These are phyloP conservation scores for Formicarius rufipectus DNA, from an alignment of 2,113 vertebrate species.

Conservation along the genomic window DNA sequence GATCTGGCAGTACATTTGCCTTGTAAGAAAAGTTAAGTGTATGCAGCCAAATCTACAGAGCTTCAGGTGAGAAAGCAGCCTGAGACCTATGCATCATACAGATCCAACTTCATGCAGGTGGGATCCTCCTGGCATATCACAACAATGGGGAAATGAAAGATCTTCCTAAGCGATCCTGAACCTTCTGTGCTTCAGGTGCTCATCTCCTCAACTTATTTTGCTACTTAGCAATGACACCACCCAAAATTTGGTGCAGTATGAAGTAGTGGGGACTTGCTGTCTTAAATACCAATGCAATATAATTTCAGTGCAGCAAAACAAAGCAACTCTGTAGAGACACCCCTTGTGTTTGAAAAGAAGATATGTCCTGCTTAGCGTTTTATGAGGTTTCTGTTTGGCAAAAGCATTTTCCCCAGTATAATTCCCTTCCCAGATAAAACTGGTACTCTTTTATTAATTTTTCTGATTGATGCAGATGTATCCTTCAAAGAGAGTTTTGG, in stretches of 20 bases:
- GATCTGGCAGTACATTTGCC: background rate
- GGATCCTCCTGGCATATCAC: background rate
- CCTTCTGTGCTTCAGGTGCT: background rate
- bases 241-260: background rate
- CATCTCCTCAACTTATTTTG: background rate
- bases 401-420: background rate
- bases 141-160: background rate
- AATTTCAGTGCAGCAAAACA: background rate
- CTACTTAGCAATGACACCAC: background rate
- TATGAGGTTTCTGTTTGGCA: background rate
- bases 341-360: background rate
- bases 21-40: background rate
- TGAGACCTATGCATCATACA: background rate
- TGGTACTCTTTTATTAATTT: background rate
- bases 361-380: background rate
- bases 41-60: background rate
- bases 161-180: background rate
- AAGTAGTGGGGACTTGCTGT: background rate
- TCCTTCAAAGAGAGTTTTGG: background rate
- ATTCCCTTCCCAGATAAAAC: background rate
- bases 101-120: background rate
- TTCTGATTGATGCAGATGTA: background rate
- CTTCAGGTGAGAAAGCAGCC: background rate
- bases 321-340: accelerated
- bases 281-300: background rate